Base-by-base conservation (phyloP, 2,113 vertebrate species). In the Serinus canaria region DNA sequence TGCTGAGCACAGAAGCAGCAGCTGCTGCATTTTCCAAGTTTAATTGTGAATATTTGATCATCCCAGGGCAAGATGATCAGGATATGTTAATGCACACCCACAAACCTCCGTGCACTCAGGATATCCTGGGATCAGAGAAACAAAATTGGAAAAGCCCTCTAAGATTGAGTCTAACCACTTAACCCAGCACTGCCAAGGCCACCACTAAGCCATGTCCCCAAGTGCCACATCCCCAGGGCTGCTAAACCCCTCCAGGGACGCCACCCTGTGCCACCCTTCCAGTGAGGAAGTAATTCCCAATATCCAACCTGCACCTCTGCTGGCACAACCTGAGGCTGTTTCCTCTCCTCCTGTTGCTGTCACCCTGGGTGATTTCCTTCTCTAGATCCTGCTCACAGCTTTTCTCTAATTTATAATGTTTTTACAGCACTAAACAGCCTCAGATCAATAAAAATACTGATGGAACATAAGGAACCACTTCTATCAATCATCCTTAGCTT, bases 391-490 rank as follows among this genome's bases (percentile, higher is more conserved):
- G 89, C 82, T 66, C 76, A 50, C 24, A 75, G 87, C 72, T 60
- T 62, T 75, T 63, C 72, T 78, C 63, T 95, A 82, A 96, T 96
- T 95, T 95, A 94, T 67, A 92, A 88, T 44, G 27, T 49, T 55
- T 50, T 95, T 82, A 90, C 53, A 68, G 82, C 80, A 91, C 95
- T 93, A 94, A 95, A 94, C 95, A 90, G 90, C 82, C 83, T 83
- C 83, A 56, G 95, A 94, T 96, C 95, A 35, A 96, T 95, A 89
- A 68, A 66, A 91, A 83, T 21, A 41, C 76, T 83, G 86, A 62
- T 21, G 39, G 91, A 70, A 60, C 47, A 91, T 41, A 28, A 91
- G 78, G 62, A 56, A 37, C 37, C 59, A 39, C 81, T 96, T 95
- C 82, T 90, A 94, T 92, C 85, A 76, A 81, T 91, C 53, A 33